phyloP scores from a whole-genome alignment of 37 sponge, comb jelly and placozoan species.

The Bolinopsis microptera region DNA sequence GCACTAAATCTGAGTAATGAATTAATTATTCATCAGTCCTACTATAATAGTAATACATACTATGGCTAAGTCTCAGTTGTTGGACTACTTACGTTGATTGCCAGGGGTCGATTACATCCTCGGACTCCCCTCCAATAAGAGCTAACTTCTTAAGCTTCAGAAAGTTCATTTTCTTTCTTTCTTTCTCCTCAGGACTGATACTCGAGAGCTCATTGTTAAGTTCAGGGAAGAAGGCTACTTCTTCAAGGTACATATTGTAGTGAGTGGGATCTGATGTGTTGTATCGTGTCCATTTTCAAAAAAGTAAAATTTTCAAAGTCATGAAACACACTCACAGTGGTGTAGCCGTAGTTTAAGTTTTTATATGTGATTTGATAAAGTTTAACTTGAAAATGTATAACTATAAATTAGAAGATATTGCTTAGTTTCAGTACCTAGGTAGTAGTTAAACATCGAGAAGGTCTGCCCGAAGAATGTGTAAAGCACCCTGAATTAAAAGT shows the following conservation, averaged over 20 bases:
- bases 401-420: no score
- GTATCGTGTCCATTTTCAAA: background rate
- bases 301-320: background rate
- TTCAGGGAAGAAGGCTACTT: background rate
- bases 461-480: background rate
- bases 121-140: background rate
- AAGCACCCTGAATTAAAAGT: background rate
- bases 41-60: no score
- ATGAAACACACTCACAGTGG: background rate
- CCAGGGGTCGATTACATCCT: slow-evolving; percentile 30
- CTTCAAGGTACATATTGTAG: background rate
- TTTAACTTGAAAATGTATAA: no score
- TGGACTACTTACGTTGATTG: slow-evolving; percentile 31
- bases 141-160: background rate
- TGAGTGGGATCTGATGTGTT: background rate
- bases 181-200: background rate
- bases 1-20: no score
- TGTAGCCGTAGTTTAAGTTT: background rate
- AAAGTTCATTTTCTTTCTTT: background rate
- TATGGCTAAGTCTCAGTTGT: no score
- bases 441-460: background rate
- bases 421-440: no score
- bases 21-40: no score
- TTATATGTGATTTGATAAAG: background rate
- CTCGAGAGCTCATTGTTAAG: background rate